These are phyloP conservation scores for Peromyscus maniculatus DNA, from an alignment of 2,113 vertebrate genomes.

Conservation along the genomic window DNA sequence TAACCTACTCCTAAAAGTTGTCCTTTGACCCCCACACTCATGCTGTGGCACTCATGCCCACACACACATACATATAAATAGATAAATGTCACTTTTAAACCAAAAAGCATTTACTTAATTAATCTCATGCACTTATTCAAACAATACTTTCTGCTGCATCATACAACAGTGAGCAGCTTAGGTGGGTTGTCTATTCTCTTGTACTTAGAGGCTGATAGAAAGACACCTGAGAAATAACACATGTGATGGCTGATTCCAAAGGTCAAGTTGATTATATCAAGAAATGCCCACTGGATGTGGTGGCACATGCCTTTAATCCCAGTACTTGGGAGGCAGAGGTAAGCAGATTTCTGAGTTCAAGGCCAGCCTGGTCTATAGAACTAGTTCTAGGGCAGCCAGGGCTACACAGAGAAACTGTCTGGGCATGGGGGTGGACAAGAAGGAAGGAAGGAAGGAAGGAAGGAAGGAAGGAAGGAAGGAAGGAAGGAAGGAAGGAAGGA, in stretches of 20 bases:
- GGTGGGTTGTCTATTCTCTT: neutral
- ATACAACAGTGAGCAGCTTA: neutral
- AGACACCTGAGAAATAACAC: neutral
- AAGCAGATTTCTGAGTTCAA: too few relatives aligned
- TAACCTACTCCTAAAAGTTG: neutral
- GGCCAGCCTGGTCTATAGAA: too few relatives aligned
- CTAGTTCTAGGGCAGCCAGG: too few relatives aligned
- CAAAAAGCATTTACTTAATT: neutral
- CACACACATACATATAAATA: neutral
- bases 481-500: too few relatives aligned
- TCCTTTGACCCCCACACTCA: neutral
- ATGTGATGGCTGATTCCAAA: neutral
- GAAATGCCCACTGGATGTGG: neutral
- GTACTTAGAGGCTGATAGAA: neutral
- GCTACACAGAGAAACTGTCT: too few relatives aligned
- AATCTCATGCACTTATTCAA: constrained; percentile 23
- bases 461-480: too few relatives aligned
- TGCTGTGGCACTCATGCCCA: neutral
- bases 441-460: too few relatives aligned
- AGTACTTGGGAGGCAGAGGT: too few relatives aligned
- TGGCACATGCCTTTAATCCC: too few relatives aligned
- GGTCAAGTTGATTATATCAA: neutral
- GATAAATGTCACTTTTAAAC: neutral
- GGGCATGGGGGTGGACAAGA: neutral
- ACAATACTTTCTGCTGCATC: neutral